Evolutionary conservation across 2,888 invertebrate species (phyloP), one percentile per base, ranked within the genome.

Genomic region (Drosophila austrosaltans): DNA sequence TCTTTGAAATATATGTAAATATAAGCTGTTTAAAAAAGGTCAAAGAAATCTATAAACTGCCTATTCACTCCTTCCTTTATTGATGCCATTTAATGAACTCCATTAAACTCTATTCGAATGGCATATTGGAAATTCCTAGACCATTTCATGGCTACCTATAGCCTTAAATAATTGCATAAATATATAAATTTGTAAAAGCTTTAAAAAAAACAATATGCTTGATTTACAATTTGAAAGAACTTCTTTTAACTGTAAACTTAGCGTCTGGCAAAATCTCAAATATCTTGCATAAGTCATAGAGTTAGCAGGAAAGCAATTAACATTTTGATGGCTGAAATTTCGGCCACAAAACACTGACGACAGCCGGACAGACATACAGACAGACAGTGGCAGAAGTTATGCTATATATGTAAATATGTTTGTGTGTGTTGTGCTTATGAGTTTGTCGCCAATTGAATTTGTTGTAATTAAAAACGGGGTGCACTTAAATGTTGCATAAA

Each of bases 401-500:
- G 25, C 10, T 20, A 16, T 42, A 5, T 42, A 16, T 44, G 16
- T 20, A 16, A 20, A 20, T 44, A 7, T 22, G 48, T 44, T 6
- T 8, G 20, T 22, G 48, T 48, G 48, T 48, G 48, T 73, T 20
- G 7, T 7, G 57, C 64, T 67, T 77, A 75, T 75, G 75, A 72
- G 72, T 68, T 68, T 56, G 72, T 73, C 60, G 70, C 63, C 75
- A 79, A 74, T 82, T 82, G 73, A 75, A 80, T 78, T 84, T 72
- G 60, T 61, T 53, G 87, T 82, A 83, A 83, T 83, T 83, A 87
- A 87, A 48, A 83, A 73, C 74, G 74, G 64, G 71, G 66, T 70
- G 83, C 83, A 84, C 88, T 84, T 82, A 83, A 87, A 85, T 87
- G 83, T 80, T 82, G 83, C 83, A 83, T 82, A 78, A 78, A 83